phyloP scores from a whole-genome alignment of 2,888 invertebrate species.

The Shargacucullia verbasci region DNA sequence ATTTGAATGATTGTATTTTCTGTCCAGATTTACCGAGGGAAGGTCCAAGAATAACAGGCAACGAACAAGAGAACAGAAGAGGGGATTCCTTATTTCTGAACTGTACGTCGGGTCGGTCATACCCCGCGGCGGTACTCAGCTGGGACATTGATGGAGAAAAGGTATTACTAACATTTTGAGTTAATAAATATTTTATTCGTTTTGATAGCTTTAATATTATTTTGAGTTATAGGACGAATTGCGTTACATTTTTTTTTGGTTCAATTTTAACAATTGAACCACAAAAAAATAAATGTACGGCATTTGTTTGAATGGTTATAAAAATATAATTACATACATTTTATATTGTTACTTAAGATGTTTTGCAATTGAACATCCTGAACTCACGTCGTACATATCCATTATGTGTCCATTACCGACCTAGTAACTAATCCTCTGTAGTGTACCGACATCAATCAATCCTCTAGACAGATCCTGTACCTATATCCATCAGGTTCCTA shows the following conservation, averaged over 20 bases:
- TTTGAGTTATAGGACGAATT: slow-evolving; percentile 21
- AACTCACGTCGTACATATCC: too few species aligned
- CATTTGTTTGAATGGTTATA: too few species aligned
- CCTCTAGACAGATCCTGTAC: too few species aligned
- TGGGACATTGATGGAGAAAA: slow-evolving; percentile 94
- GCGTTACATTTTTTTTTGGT: too few species aligned
- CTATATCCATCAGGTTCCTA: too few species aligned
- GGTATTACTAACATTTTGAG: slow-evolving; percentile 78
- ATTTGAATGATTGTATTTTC: slow-evolving; percentile 24
- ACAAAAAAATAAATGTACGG: too few species aligned
- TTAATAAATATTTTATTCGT: slow-evolving; percentile 42
- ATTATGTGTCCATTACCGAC: not conserved
- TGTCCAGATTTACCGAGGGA: slow-evolving; percentile 91
- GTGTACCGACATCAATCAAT: too few species aligned
- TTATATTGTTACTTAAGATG: too few species aligned
- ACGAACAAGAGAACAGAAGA: slow-evolving; percentile 92
- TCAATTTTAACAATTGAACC: too few species aligned
- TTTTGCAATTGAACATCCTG: too few species aligned
- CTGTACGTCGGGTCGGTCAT: slow-evolving; percentile 93
- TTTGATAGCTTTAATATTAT: slow-evolving; percentile 25
- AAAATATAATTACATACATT: too few species aligned
- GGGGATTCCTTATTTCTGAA: slow-evolving; percentile 93
- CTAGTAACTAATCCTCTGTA: too few species aligned
- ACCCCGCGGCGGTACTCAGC: slow-evolving; percentile 92
- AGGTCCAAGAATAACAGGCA: slow-evolving; percentile 93